Evolutionary conservation across 2,797 vertebrate species (phyloP).

Genomic region (Coranthus polyacanthus): DNA sequence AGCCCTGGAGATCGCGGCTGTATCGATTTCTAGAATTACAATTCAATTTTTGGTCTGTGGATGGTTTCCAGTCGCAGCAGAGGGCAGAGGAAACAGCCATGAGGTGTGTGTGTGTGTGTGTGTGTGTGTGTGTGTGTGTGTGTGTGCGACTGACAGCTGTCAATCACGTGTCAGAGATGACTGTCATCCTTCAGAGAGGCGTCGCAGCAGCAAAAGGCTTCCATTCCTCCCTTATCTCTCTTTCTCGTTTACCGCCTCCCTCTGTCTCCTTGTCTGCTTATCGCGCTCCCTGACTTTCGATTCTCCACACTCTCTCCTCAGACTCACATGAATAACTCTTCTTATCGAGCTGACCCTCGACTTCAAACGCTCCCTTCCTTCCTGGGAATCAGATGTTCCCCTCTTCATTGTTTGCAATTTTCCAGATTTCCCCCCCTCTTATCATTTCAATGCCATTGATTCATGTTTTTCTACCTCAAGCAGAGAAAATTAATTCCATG

Average conservation of each 20-base stretch:
- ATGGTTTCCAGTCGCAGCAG: slow-evolving; percentile 27
- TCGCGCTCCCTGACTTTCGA: slow-evolving; percentile 39
- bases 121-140: too few species aligned
- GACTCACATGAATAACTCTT: slow-evolving; percentile 55
- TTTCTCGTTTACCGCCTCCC: slow-evolving; percentile 46
- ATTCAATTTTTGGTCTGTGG: slow-evolving; percentile 39
- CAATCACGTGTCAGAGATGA: slow-evolving; percentile 61
- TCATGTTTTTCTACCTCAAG: slow-evolving; percentile 18
- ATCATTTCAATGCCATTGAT: slow-evolving; percentile 40
- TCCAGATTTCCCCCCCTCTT: slow-evolving; percentile 11
- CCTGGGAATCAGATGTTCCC: slow-evolving; percentile 28
- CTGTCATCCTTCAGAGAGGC: slow-evolving; percentile 42
- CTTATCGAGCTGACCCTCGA: slow-evolving; percentile 67
- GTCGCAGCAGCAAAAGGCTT: slow-evolving; percentile 3
- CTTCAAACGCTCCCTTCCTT: slow-evolving; percentile 29
- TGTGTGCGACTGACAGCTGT: slow-evolving; percentile 60
- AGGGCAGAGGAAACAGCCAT: slow-evolving; percentile 24
- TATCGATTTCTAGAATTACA: slow-evolving; percentile 77
- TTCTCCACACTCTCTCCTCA: slow-evolving; percentile 47
- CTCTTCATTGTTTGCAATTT: slow-evolving; percentile 47
- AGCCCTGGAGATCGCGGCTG: slow-evolving; percentile 54
- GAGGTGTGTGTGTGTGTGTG: slow-evolving; percentile 15
- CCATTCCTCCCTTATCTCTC: slow-evolving; percentile 46
- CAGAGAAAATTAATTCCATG: slow-evolving; percentile 46
- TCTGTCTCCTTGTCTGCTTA: slow-evolving; percentile 53